Base-by-base conservation (phyloP, 2,888 invertebrate species). In the Galerucella pusilla region DNA sequence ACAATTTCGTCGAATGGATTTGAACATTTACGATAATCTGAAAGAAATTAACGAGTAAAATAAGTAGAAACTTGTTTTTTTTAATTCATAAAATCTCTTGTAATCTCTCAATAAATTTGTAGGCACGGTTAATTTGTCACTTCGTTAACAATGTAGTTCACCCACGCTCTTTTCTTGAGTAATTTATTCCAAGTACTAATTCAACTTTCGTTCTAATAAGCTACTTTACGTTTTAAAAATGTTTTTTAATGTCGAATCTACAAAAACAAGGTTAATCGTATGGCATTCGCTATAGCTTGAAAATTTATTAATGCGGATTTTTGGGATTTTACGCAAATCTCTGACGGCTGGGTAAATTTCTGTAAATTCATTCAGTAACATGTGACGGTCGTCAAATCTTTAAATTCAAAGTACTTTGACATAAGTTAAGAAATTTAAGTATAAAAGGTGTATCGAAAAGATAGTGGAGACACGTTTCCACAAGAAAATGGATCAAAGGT, bases 251-350 rank as follows among this genome's bases (percentile, higher is more conserved):
- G 35, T 35, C 35, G 35, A 61, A 28, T 61, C 3, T 61, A 61
- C 61, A 61, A 35, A 61, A 61, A 61, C 61, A 25, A 61, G 61
- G 61, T 61, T 61, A 61, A 61, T 61, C 61, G 12, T 28, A 35
- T 61, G 35, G 61, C 54, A 54, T 54, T n/a, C 11, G 49, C 49
- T 49, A 49, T 49, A 49, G 49, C 49, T 12, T 49, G 5, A 16
- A 54, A 14, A 54, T 54, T 4, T n/a, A 54, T 54, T n/a, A 14
- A 54, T 54, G 54, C n/a, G 16, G 54, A 54, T 54, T 54, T n/a
- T 54, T 12, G 12, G 12, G 12, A 49, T 49, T 49, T 54, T n/a
- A n/a, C 54, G 54, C 54, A 54, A 57, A 57, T 67, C 54, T 28
- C 14, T 52, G 35, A 71, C 35, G 46, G 12, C 2, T 12, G 4